Conservation (phyloP, 2,113 vertebrate genomes). For the Salvator merianae region DNA sequence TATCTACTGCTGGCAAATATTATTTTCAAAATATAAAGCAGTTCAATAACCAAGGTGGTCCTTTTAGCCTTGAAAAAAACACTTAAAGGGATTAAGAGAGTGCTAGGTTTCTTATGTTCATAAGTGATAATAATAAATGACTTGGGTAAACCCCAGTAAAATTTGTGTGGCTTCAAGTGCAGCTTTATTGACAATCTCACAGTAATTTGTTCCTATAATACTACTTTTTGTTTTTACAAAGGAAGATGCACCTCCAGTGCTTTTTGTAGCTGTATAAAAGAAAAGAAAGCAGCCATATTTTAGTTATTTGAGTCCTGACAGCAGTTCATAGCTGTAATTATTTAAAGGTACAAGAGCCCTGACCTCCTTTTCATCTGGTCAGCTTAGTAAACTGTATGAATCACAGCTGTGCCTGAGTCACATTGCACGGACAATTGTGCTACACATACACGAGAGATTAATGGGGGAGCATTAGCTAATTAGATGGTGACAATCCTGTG, state of each 20-base stretch:
- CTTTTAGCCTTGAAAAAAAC: too few species aligned
- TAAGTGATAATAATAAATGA: neutral
- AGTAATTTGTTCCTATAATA: neutral
- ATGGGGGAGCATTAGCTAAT: constrained; percentile 25
- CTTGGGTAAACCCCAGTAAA: neutral
- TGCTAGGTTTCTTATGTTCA: neutral
- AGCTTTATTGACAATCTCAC: neutral
- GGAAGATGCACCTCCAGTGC: neutral
- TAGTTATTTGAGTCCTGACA: neutral
- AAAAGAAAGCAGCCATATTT: neutral
- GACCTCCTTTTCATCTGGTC: neutral
- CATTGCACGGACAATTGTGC: neutral
- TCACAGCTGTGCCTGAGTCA: constrained; percentile 17
- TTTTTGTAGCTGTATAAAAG: neutral
- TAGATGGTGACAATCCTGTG: constrained; percentile 35
- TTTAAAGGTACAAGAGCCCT: neutral
- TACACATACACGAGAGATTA: constrained; percentile 12
- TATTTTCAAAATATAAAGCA: neutral
- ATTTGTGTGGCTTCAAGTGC: neutral
- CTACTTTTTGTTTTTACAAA: neutral
- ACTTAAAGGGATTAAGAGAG: too few species aligned
- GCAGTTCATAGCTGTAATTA: neutral
- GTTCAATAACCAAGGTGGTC: neutral
- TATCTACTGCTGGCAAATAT: neutral
- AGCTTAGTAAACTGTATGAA: neutral